These are phyloP conservation scores for Semicossyphus pulcher DNA, from an alignment of 2,113 vertebrate species.

Conservation along the genomic window DNA sequence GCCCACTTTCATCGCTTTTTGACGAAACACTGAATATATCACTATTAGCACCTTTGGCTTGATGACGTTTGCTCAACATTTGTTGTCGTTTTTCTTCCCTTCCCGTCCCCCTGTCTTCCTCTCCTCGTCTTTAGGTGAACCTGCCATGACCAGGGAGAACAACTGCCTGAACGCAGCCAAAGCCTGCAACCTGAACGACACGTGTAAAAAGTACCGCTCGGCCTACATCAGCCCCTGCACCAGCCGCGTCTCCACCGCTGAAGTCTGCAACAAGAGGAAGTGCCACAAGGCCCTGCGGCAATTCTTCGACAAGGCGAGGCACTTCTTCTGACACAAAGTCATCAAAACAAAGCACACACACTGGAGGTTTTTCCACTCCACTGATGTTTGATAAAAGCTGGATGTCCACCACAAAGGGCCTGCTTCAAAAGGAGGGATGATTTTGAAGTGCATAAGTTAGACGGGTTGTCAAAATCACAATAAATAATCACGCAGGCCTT, in stretches of 20 bases:
- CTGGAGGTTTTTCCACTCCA: conserved; percentile 28
- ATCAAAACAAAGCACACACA: conserved; percentile 5
- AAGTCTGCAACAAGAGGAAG: conserved; percentile 97
- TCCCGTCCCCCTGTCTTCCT: neutral
- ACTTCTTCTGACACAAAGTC: conserved; percentile 9
- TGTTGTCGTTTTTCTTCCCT: neutral
- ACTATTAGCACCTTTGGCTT: neutral
- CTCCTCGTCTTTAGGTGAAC: conserved; percentile 83
- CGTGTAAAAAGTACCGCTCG: conserved; percentile 97
- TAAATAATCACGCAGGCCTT: conserved; percentile 37
- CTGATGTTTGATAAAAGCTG: conserved; percentile 46
- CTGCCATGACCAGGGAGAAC: conserved; percentile 91
- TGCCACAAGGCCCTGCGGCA: conserved; percentile 98
- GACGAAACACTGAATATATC: too few relatives aligned
- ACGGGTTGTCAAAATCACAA: conserved; percentile 46
- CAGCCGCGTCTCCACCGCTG: conserved; percentile 91
- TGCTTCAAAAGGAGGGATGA: conserved; percentile 2
- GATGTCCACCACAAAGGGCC: conserved; percentile 19
- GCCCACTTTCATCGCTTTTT: too few relatives aligned
- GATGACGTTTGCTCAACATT: neutral
- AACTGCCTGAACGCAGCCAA: conserved; percentile 98
- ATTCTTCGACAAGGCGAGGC: conserved; percentile 95
- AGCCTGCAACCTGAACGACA: conserved; percentile 98
- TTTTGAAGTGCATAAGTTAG: conserved; percentile 40
- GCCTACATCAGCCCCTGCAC: conserved; percentile 98